Base-by-base conservation (phyloP, 1,140 invertebrate genomes). In the Nephotettix cincticeps region DNA sequence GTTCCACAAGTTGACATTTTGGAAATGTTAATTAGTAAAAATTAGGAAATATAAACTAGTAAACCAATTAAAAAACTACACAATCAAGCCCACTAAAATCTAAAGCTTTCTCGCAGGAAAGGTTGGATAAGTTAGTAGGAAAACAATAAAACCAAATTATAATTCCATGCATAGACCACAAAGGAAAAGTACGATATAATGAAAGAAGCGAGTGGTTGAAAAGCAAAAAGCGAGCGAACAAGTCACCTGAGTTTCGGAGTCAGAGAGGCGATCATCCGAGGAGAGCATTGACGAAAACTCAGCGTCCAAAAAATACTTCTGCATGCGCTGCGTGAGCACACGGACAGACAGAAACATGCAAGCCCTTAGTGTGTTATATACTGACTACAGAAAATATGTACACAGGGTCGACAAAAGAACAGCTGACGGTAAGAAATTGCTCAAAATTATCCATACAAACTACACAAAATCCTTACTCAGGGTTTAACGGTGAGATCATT, bases 231-330 rank as follows among this genome's bases (percentile, higher is more conserved):
- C 21, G 40, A 32, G 40, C 13, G 19, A 25, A 47, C 43, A 2
- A 29, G n/a, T 70, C 69, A 70, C 69, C 69, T 70, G 51, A 61
- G 25, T 32, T 86, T 89, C 86, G 75, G 80, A 80, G 79, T 86
- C 86, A 76, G 85, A 85, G 80, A 82, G 86, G 83, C 86, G 85
- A 80, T 83, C 83, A 69, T 84, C 81, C 79, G 84, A 84, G 80
- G n/a, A n/a, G n/a, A 88, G 86, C 87, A 88, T 89, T 79, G 87
- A 86, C 79, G 86, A 87, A 81, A 89, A 85, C 84, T 89, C 88
- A 75, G 88, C 88, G 78, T 89, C 87, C 85, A 89, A 85, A 84
- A 87, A 89, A 84, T 89, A 88, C 79, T 86, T 86, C 83, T 87
- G 86, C 88, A 89, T 89, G 83, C 85, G 85, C 88, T 89, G 86